Conservation (phyloP, 1,140 invertebrate genomes). For the Leguminivora glycinivorella region DNA sequence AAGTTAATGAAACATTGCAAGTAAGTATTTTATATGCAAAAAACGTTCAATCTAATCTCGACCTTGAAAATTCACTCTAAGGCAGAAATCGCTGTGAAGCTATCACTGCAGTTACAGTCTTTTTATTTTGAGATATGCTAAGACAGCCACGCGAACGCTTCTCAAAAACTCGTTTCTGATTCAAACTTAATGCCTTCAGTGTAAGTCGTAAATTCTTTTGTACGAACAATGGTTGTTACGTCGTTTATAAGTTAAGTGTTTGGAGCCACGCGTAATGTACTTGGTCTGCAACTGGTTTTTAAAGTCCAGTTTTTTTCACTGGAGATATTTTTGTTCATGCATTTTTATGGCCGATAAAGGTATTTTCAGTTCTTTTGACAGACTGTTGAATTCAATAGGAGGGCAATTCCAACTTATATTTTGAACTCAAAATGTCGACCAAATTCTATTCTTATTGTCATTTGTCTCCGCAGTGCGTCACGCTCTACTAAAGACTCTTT, state of each 20-base stretch:
- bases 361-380: slow-evolving; percentile 18
- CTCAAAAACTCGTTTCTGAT: neutral
- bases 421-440: too few species aligned
- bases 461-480: too few species aligned
- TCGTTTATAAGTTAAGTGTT: neutral
- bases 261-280: slow-evolving; percentile 32
- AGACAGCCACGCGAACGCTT: slow-evolving; percentile 30
- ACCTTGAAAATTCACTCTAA: neutral
- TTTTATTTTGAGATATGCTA: neutral
- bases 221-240: neutral
- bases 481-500: too few species aligned
- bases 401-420: neutral
- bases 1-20: slow-evolving; percentile 30
- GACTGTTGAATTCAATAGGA: neutral
- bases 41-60: neutral
- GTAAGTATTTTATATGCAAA: slow-evolving; percentile 29
- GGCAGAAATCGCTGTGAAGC: neutral
- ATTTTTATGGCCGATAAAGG: slow-evolving; percentile 20
- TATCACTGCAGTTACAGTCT: neutral
- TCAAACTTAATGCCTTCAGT: neutral
- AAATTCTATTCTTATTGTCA: too few species aligned
- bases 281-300: slow-evolving; percentile 27
- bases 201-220: neutral
- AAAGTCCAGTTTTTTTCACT: slow-evolving; percentile 28
- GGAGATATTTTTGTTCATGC: slow-evolving; percentile 16